These are phyloP conservation scores for Metalampra italica DNA, from an alignment of 2,888 invertebrate species.

Conservation along the genomic window DNA sequence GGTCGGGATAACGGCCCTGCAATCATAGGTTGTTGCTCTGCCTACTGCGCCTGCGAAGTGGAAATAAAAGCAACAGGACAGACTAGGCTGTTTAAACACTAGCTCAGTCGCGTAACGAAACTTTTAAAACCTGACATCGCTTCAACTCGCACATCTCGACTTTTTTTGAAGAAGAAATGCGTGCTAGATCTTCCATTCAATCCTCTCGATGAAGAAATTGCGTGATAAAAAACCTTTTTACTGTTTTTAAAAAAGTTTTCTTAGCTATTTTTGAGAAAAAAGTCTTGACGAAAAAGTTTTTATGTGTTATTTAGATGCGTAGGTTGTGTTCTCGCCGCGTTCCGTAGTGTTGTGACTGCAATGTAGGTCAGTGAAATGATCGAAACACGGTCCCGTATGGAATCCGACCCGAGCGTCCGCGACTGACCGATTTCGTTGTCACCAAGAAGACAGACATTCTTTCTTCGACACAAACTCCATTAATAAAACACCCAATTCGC, in stretches of 20 bases:
- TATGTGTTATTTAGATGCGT: neutral
- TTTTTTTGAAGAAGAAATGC: neutral
- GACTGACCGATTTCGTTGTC: slow-evolving; percentile 62
- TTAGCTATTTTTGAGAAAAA: too few species aligned
- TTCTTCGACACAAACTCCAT: slow-evolving; percentile 6
- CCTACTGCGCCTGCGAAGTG: slow-evolving; percentile 46
- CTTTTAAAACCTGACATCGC: slow-evolving; percentile 11
- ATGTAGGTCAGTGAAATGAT: slow-evolving; percentile 76
- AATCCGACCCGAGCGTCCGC: slow-evolving; percentile 59
- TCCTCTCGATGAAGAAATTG: neutral
- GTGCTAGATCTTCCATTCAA: neutral
- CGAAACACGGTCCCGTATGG: slow-evolving; percentile 71
- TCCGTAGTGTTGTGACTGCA: slow-evolving; percentile 27
- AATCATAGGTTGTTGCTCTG: slow-evolving; percentile 79
- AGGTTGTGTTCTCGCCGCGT: slow-evolving; percentile 18
- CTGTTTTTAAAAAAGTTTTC: neutral
- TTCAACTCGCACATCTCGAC: neutral
- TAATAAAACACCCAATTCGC: slow-evolving; percentile 7
- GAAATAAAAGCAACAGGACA: slow-evolving; percentile 45
- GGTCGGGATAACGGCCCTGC: slow-evolving; percentile 74
- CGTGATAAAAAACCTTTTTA: neutral
- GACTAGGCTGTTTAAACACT: neutral
- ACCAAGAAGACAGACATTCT: slow-evolving; percentile 57
- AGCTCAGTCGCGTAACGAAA: slow-evolving; percentile 17
- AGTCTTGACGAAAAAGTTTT: neutral